Base-by-base conservation (phyloP, 2,888 invertebrate species). In the Tribolium freemani region DNA sequence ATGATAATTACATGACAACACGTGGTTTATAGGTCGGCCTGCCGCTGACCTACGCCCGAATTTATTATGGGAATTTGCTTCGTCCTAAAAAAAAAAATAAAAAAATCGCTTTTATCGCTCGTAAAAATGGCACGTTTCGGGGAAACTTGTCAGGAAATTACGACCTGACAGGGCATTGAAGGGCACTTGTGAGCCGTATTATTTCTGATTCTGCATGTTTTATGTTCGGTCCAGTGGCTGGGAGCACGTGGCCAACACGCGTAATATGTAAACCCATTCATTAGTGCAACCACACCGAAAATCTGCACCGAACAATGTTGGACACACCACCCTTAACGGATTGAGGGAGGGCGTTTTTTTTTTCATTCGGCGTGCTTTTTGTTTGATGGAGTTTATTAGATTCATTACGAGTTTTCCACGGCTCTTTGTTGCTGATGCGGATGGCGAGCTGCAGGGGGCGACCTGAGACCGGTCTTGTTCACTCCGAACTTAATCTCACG, bases 231-330 rank as follows among this genome's bases (percentile, higher is more conserved):
- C 81, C 83, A 84, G 84, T 84, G 84, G 83, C 79, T 80, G 76
- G 73, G 73, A 74, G 80, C 86, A 86, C 86, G 86, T 86, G 87
- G 74, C 77, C 66, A 83, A 77, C 86, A 85, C 86, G 85, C 85
- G 85, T 81, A 80, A 79, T 84, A 85, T 84, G 86, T 86, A 87
- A 87, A 87, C 87, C 86, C 84, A 86, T 87, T 87, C 87, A 87
- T 87, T 87, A 86, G 85, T 82, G 85, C 86, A 85, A 86, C 87
- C 87, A 83, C 86, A 86, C 86, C 83, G 86, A 85, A 86, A 85
- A 86, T 84, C 84, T 81, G 77, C 79, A 60, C 54, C 53, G 66
- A 71, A 71, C 71, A 71, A 71, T 66, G 71, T 56, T 44, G 16
- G n/a, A 48, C 64, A 58, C 38, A 45, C 66, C 71, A 58, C 71